These are phyloP conservation scores for Campopleginae sp. DNA, from an alignment of 2,888 invertebrate species.

Conservation along the genomic window DNA sequence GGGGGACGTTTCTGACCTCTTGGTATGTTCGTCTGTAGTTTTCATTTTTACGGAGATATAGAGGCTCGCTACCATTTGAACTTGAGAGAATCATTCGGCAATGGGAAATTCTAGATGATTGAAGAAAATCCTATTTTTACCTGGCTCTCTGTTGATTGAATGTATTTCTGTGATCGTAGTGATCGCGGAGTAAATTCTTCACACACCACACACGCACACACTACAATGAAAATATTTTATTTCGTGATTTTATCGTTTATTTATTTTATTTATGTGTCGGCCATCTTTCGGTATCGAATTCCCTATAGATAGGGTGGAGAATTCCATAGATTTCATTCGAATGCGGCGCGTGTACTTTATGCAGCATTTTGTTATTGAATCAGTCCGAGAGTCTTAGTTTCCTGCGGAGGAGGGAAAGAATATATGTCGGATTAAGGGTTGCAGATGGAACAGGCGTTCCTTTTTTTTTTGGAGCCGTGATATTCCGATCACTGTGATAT, in stretches of 20 bases:
- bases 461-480: slow-evolving; percentile 57
- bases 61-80: neutral
- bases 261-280: neutral
- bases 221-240: neutral
- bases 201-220: no score
- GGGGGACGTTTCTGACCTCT: no score
- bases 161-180: neutral
- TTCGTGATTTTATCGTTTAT: neutral
- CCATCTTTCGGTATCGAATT: neutral
- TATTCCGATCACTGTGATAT: slow-evolving; percentile 49
- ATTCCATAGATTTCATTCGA: slow-evolving; percentile 64
- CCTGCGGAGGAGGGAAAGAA: slow-evolving; percentile 75
- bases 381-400: slow-evolving; percentile 79
- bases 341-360: slow-evolving; percentile 49
- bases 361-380: slow-evolving; percentile 78
- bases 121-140: neutral
- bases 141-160: neutral
- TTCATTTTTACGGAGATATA: no score
- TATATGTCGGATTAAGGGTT: slow-evolving; percentile 70
- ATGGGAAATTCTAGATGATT: neutral
- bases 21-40: no score
- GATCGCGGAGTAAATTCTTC: neutral
- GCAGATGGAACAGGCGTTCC: slow-evolving; percentile 79
- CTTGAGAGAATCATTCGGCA: neutral
- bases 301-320: neutral